A percentile compares a stretch with the other conserved stretches of the same genome.
Conservation (phyloP, 2,797 vertebrate genomes). For the Karalla daura region DNA sequence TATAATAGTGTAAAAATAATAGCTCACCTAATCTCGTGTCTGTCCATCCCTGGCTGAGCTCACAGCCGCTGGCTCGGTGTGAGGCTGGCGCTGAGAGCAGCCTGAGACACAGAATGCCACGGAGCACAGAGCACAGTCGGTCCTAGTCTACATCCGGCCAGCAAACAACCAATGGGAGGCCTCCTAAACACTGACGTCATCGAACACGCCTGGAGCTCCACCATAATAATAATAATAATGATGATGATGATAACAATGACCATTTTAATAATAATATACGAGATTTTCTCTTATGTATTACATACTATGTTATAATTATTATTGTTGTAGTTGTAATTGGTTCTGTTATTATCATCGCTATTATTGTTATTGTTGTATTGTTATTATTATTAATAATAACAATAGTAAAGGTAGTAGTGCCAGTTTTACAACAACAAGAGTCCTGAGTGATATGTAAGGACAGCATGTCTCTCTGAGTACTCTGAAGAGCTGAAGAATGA, state of each 20-base stretch:
- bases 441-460: too few species aligned
- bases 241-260: too few species aligned
- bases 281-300: too few species aligned
- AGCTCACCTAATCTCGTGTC: slow-evolving; percentile 47
- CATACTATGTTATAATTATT: too few species aligned
- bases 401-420: too few species aligned
- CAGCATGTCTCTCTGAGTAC: too few species aligned
- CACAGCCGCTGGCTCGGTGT: neutral
- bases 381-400: too few species aligned
- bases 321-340: too few species aligned
- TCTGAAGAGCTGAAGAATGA: too few species aligned
- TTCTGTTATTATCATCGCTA: neutral
- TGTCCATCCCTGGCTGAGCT: slow-evolving; percentile 7
- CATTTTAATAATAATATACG: too few species aligned
- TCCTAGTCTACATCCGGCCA: slow-evolving; percentile 63
- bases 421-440: too few species aligned
- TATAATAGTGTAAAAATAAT: neutral
- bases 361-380: neutral
- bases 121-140: slow-evolving; percentile 72
- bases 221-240: slow-evolving; percentile 28
- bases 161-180: slow-evolving; percentile 60
- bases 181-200: slow-evolving; percentile 52
- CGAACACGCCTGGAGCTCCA: slow-evolving; percentile 42
- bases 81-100: neutral
- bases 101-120: slow-evolving; percentile 69